Base-by-base conservation (phyloP, 2,113 vertebrate species). In the Gambusia affinis region DNA sequence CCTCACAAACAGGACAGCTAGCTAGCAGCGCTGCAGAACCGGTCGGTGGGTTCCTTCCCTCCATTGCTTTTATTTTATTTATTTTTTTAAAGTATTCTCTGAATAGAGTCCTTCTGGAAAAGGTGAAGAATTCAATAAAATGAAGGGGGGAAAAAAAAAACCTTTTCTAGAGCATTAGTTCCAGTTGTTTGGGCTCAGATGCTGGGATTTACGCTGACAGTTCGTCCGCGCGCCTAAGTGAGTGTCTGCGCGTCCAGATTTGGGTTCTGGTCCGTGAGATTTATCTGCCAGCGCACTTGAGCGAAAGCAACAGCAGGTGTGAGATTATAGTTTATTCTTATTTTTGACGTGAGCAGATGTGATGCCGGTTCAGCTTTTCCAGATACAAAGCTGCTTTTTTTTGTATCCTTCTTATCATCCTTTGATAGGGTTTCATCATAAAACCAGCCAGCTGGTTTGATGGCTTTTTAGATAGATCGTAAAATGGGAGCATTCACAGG, bases 251-350 rank as follows among this genome's bases (percentile, higher is more conserved):
- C n/a, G 65, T 1, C 28, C 27, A 64, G 37, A 65, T 85, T 60
- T 68, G 75, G 63, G 77, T 81, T 67, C 66, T 76, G 77, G 78
- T 79, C 76, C 19, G 12, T 77, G 77, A 85, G 87, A 90, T 85
- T 87, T 83, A 89, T 89, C 84, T 75, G 73, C 79, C 51, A 17
- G 82, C 62, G 81, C 85, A 72, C 70, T 62, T 90, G 86, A 84
- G 82, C 60, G 76, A 85, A 77, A 82, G 83, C 73, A 86, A 75
- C 91, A 92, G 87, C 91, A 92, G 90, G 89, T 92, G 90, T 88
- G 88, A 90, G 88, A 91, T 93, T 91, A 91, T 75, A 64, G 76
- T 79, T 76, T 19, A 31, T 79, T 89, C 78, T 83, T 83, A 76
- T 81, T 90, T 11, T 85, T 76, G 75, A 84, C 76, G 83, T 81